These are phyloP conservation scores for Hypomecis atomaria DNA, from an alignment of 2,888 invertebrate genomes.

Conservation along the genomic window DNA sequence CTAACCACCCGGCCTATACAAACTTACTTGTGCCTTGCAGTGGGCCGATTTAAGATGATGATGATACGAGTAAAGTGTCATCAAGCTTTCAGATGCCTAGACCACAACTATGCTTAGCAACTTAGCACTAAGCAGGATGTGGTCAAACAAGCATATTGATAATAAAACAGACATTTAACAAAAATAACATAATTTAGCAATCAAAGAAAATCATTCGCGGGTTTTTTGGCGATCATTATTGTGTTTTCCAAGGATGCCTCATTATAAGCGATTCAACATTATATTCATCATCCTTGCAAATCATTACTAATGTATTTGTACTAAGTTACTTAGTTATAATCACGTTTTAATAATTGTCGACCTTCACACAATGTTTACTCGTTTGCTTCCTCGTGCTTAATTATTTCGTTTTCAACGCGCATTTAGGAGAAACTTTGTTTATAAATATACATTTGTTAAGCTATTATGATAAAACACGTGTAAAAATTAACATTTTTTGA, in stretches of 20 bases:
- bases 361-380: conserved; percentile 8
- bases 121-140: too few species aligned
- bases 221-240: conserved; percentile 18
- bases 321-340: conserved; percentile 14
- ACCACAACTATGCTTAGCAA: too few species aligned
- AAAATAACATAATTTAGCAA: conserved; percentile 7
- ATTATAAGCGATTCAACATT: conserved; percentile 14
- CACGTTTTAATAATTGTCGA: conserved; percentile 12
- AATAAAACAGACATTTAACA: neutral
- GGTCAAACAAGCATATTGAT: too few species aligned
- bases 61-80: too few species aligned
- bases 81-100: too few species aligned
- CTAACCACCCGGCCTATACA: too few species aligned
- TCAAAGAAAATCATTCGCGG: conserved; percentile 12
- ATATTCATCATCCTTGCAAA: conserved; percentile 12
- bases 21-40: too few species aligned
- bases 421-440: neutral
- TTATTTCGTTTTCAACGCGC: conserved; percentile 3
- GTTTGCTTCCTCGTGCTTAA: conserved; percentile 10
- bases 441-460: too few species aligned
- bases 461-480: too few species aligned
- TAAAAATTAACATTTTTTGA: too few species aligned
- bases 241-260: conserved; percentile 15
- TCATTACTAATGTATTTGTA: conserved; percentile 8
- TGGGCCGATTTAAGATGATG: too few species aligned